Conservation (phyloP, 2,888 invertebrate genomes). For the Magallana nippona region DNA sequence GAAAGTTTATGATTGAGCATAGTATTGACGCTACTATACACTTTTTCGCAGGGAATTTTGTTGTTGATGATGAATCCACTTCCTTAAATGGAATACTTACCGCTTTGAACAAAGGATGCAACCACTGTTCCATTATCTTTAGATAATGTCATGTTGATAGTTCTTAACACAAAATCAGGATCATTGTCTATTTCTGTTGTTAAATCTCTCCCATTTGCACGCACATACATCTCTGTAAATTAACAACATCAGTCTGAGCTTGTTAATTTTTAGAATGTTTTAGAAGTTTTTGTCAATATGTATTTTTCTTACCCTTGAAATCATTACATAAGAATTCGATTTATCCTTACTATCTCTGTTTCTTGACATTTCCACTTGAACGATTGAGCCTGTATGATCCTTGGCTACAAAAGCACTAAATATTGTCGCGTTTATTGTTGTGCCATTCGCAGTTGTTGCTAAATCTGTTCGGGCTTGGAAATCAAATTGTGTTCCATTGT, state of each 20-base stretch:
- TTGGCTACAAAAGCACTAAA: constrained; percentile 59
- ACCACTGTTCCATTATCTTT: neutral
- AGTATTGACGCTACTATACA: too few species aligned
- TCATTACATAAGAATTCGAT: too few species aligned
- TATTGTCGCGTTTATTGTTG: constrained; percentile 56
- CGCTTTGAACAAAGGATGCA: neutral
- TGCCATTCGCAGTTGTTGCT: constrained; percentile 46
- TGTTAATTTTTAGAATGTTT: too few species aligned
- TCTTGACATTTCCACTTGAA: constrained; percentile 38
- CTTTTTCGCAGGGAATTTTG: too few species aligned
- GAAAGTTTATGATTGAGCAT: too few species aligned
- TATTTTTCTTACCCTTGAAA: too few species aligned
- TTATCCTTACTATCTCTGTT: constrained; percentile 9
- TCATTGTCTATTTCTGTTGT: neutral
- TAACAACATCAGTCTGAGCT: too few species aligned
- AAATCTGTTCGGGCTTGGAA: constrained; percentile 55
- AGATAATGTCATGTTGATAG: neutral
- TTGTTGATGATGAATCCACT: too few species aligned
- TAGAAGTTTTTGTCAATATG: too few species aligned
- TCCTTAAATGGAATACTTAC: neutral
- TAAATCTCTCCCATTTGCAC: neutral
- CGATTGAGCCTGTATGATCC: constrained; percentile 35
- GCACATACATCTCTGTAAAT: neutral
- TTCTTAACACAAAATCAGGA: neutral
- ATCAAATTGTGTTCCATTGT: constrained; percentile 23